Evolutionary conservation across 2,797 vertebrate genomes (phyloP), one percentile per base, ranked within the genome.

Genomic region (Echiichthys vipera): DNA sequence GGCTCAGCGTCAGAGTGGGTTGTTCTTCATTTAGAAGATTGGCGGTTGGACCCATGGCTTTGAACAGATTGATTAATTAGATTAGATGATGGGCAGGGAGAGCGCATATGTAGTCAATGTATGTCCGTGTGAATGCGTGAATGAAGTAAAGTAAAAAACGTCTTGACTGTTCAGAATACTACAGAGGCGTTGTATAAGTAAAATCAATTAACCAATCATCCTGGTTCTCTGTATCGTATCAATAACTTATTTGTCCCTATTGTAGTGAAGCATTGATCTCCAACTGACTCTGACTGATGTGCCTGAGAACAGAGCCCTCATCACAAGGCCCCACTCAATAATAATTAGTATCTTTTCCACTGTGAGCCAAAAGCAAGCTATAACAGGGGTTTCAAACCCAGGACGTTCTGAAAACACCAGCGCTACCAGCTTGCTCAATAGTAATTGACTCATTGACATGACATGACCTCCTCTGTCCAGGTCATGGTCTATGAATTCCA

Each of bases 321-420:
- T 74, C 83, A 81, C 58, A 78, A 17, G 37, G 47, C 65, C 65
- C 24, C 47, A 55, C 64, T 91, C 90, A 71, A 91, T 92, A 89
- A 65, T 89, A 89, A 91, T 92, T 88, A 85, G 72, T 69, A 51
- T 86, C 51, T 81, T 85, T 64, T 86, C 71, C 87, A 77, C 68
- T 68, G 68, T 29, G 27, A 25, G 55, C 63, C 69, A 47, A 66
- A 71, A 71, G 71, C 64, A 32, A 20, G n/a, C 24, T 65, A 7
- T 25, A 61, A 71, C 32, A 40, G 32, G 24, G 18, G 62, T 69
- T 57, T 63, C 46, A 63, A 71, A 53, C 12, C 20, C 20, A 27
- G 56, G 68, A 81, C 45, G 45, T 65, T n/a, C n/a, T n/a, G n/a
- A n/a, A 66, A 77, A 36, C 71, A 75, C 69, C 55, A 78, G 50